Evolutionary conservation across 2,113 vertebrate genomes (phyloP).

Genomic region (Oxyura jamaicensis): DNA sequence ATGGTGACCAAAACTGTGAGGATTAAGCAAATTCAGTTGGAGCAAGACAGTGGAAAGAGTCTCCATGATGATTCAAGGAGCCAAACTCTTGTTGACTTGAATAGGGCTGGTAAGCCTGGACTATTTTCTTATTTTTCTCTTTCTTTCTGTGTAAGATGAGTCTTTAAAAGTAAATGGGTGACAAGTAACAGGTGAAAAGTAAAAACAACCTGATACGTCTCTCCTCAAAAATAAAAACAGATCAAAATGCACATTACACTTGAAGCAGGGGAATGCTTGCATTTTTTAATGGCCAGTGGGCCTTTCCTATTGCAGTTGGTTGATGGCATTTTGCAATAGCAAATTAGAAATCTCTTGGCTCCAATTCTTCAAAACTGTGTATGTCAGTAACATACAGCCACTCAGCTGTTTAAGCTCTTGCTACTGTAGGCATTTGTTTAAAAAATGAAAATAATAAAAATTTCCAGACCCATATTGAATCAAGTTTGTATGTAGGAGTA

Average conservation of each 20-base stretch:
- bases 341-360: not conserved
- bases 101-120: conserved; percentile 88
- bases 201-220: not conserved
- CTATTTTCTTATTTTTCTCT: not conserved
- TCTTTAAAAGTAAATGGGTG: not conserved
- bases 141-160: not conserved
- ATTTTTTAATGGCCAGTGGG: not conserved
- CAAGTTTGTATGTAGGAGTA: not conserved
- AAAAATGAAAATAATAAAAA: not conserved
- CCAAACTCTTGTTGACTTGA: conserved; percentile 93
- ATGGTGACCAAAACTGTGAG: conserved; percentile 81
- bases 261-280: not conserved
- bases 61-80: conserved; percentile 87
- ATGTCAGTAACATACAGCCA: not conserved
- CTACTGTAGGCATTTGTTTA: not conserved
- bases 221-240: not conserved
- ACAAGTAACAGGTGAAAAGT: not conserved
- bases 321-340: not conserved
- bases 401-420: not conserved
- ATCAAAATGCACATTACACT: not conserved
- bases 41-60: conserved; percentile 98
- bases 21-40: conserved; percentile 96
- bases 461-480: not conserved
- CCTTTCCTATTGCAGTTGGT: not conserved
- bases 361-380: not conserved